Conservation (phyloP, 2,888 invertebrate species). For the Esperia sulphurella region DNA sequence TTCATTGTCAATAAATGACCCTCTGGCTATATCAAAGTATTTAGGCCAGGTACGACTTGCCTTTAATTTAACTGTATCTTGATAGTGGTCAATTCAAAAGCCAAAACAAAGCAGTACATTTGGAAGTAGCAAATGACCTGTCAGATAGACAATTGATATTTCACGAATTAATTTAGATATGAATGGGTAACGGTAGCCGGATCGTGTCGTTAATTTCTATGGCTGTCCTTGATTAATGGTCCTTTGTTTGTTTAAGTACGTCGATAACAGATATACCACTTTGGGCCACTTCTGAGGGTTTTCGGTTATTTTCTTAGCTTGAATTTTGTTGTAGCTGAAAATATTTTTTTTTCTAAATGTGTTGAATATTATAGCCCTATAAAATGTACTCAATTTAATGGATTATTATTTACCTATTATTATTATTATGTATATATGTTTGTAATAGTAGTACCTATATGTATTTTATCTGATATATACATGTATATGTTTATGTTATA, state of each 20-base stretch:
- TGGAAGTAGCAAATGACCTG: constrained; percentile 59
- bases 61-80: constrained; percentile 32
- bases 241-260: constrained; percentile 24
- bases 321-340: too few relatives aligned
- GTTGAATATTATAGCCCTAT: too few relatives aligned
- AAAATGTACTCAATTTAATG: too few relatives aligned
- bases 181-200: constrained; percentile 38
- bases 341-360: too few relatives aligned
- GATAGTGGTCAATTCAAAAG: constrained; percentile 27
- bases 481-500: too few relatives aligned
- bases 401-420: too few relatives aligned
- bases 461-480: too few relatives aligned
- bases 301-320: too few relatives aligned
- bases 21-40: constrained; percentile 43
- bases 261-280: background rate
- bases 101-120: constrained; percentile 25
- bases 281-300: background rate
- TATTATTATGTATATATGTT: too few relatives aligned
- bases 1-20: constrained; percentile 66
- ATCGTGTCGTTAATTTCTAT: constrained; percentile 44
- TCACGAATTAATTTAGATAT: constrained; percentile 50
- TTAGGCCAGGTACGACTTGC: constrained; percentile 37
- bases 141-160: constrained; percentile 52
- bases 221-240: constrained; percentile 42
- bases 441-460: too few relatives aligned